phyloP scores from a whole-genome alignment of 2,888 invertebrate species.

The Orthosia gracilis region DNA sequence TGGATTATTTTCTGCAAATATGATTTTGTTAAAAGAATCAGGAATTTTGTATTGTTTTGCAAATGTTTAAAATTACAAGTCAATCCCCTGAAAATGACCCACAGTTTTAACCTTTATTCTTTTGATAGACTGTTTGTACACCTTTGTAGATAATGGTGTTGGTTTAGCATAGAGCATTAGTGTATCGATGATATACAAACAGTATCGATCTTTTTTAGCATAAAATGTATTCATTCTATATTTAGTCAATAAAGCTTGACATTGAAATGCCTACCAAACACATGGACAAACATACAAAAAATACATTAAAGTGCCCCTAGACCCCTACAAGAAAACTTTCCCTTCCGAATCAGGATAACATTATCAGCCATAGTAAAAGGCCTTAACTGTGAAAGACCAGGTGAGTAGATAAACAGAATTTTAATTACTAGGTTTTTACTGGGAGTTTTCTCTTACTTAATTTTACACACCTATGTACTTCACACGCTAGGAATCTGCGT shows the following conservation, averaged over 20 bases:
- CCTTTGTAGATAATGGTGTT: slow-evolving; percentile 6
- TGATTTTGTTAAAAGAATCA: not conserved
- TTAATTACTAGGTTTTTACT: not conserved
- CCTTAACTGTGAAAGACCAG: not conserved
- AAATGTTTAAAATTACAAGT: not conserved
- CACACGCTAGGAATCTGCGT: no score
- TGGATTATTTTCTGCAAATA: no score
- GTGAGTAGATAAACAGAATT: not conserved
- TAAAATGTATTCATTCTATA: not conserved
- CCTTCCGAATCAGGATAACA: not conserved
- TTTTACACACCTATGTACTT: no score
- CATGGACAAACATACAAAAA: no score
- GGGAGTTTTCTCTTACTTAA: not conserved
- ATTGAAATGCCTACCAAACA: not conserved
- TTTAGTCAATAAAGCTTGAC: not conserved
- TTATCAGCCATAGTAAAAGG: not conserved
- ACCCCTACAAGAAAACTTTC: not conserved
- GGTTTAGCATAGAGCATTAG: slow-evolving; percentile 19
- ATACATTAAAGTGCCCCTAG: no score
- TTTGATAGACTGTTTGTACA: slow-evolving; percentile 4
- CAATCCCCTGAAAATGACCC: not conserved
- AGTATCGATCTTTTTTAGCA: not conserved
- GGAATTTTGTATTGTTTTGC: not conserved
- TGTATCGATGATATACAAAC: not conserved
- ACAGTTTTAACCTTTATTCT: slow-evolving; percentile 21